These are phyloP conservation scores for Streptopelia turtur DNA, from an alignment of 2,797 vertebrate genomes.

Conservation along the genomic window DNA sequence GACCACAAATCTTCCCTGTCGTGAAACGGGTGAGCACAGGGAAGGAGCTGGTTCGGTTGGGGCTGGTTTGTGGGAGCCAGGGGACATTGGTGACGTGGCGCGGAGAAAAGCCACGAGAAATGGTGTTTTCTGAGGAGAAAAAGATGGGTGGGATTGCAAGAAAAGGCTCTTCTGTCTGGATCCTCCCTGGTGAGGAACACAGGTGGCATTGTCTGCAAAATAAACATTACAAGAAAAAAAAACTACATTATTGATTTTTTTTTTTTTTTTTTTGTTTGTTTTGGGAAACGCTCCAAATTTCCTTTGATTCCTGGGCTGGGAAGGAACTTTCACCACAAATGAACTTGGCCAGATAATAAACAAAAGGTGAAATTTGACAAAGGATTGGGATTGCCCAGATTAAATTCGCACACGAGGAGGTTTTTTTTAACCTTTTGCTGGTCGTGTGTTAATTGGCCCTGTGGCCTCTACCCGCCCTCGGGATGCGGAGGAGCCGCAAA, in stretches of 20 bases:
- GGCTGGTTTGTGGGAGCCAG: not conserved
- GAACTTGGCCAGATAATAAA: not conserved
- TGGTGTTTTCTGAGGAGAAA: not conserved
- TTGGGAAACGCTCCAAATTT: not conserved
- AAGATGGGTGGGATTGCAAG: not conserved
- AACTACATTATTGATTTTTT: not conserved
- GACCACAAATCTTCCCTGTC: not conserved
- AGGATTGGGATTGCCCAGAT: not conserved
- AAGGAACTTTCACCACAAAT: not conserved
- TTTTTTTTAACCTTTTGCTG: not conserved
- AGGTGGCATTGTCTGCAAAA: not conserved
- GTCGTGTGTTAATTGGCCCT: not conserved
- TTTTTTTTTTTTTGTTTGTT: not conserved
- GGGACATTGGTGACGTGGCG: accelerated
- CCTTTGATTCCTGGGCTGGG: not conserved
- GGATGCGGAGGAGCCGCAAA: not conserved
- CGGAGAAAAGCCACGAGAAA: not conserved
- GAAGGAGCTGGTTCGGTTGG: not conserved
- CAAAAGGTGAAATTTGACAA: not conserved
- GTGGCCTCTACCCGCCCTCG: too few species aligned
- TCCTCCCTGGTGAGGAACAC: not conserved
- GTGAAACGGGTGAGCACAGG: not conserved
- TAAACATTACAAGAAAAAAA: not conserved
- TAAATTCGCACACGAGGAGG: too few species aligned
- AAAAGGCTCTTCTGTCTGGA: not conserved